A percentile compares a stretch with the other conserved stretches of the same genome.
Evolutionary conservation across 2,888 invertebrate species (phyloP).

Genomic region (Cantharis rustica): DNA sequence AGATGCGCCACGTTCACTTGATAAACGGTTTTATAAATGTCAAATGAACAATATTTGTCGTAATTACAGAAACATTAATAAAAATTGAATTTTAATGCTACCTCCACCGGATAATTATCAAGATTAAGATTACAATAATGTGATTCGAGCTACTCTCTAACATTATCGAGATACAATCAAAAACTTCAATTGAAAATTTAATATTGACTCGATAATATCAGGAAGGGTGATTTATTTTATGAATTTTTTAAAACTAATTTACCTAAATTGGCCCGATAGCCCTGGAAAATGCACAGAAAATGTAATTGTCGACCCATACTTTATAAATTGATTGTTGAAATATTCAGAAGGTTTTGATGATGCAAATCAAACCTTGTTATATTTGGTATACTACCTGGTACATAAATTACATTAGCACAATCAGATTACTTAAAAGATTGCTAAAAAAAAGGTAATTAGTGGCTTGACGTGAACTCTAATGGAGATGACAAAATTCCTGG

Average conservation of each 20-base stretch:
- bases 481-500: not conserved
- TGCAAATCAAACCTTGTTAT: not conserved
- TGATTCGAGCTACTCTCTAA: not conserved
- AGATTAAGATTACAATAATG: not conserved
- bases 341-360: not conserved
- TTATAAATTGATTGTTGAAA: not conserved
- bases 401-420: not conserved
- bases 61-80: not conserved
- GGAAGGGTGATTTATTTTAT: not conserved
- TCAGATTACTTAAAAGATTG: not conserved
- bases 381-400: not conserved
- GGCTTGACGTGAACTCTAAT: not conserved
- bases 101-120: not conserved
- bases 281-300: not conserved
- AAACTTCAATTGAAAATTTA: not conserved
- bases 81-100: not conserved
- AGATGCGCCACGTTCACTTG: constrained; percentile 22
- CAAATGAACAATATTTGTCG: constrained; percentile 16
- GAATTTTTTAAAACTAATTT: not conserved
- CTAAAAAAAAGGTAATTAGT: not conserved
- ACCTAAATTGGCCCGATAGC: not conserved
- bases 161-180: not conserved
- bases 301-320: not conserved
- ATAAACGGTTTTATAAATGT: constrained; percentile 28
- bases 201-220: not conserved